A percentile compares a stretch with the other conserved stretches of the same genome.
Evolutionary conservation across 2,797 vertebrate species (phyloP).

Genomic region (Paramormyrops hopkinsi): DNA sequence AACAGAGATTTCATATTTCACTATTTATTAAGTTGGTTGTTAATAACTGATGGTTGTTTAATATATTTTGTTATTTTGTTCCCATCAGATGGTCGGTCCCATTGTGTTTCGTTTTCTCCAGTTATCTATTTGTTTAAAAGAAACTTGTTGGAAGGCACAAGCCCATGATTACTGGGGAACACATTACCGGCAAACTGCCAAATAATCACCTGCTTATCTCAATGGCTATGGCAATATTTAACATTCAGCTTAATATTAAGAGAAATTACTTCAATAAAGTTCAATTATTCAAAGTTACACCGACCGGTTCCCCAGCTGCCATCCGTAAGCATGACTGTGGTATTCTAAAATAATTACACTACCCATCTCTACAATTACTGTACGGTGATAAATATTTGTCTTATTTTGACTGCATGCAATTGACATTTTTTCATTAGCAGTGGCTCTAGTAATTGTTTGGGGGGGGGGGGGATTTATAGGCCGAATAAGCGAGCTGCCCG

Average conservation of each 20-base stretch:
- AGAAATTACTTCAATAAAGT: slow-evolving; percentile 32
- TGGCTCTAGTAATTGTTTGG: slow-evolving; percentile 20
- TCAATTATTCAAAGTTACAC: slow-evolving; percentile 27
- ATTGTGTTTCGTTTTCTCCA: neutral
- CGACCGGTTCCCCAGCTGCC: slow-evolving; percentile 11
- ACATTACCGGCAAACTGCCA: neutral
- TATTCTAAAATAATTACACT: slow-evolving; percentile 27
- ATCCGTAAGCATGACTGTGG: neutral
- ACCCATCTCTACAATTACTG: slow-evolving; percentile 14
- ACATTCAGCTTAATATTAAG: slow-evolving; percentile 29
- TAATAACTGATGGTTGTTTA: neutral
- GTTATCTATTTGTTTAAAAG: neutral
- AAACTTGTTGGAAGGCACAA: neutral
- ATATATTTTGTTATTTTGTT: neutral
- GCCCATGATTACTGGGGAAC: neutral
- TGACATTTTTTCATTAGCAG: slow-evolving; percentile 24
- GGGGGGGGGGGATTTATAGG: neutral
- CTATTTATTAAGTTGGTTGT: neutral
- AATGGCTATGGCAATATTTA: slow-evolving; percentile 24
- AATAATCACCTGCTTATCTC: slow-evolving; percentile 28
- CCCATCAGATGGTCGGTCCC: neutral
- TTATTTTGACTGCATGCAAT: slow-evolving; percentile 23
- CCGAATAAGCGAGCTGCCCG: neutral
- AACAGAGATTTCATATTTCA: neutral
- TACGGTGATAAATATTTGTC: slow-evolving; percentile 26